Base-by-base conservation (phyloP, 64 coral and sea anemone genomes). In the Hydrozoanthus tunicans region DNA sequence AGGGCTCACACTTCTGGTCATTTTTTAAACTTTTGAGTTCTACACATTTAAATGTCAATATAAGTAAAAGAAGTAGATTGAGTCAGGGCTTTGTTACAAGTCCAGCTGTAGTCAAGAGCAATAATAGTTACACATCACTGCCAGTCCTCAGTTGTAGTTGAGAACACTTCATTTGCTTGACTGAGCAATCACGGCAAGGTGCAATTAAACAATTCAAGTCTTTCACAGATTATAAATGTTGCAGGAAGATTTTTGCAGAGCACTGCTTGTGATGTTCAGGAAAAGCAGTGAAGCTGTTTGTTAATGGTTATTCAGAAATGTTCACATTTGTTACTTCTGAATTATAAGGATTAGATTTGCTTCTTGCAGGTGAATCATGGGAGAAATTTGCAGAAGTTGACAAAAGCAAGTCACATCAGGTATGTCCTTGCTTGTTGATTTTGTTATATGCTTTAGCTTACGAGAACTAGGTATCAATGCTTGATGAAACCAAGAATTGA, bases 391-490 rank as follows among this genome's bases (percentile, higher is more conserved):
- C 90, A 59, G 90, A 96, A 51, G 77, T 91, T 62, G 95, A 96
- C 64, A 96, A 94, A 70, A 96, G 84, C 86, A 96, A 96, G 89
- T 94, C 95, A 91, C 95, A 96, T 79, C 95, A 96, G 82, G 95
- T 96, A 83, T 71, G 82, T 70, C 10, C 9, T 51, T 66, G 1
- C 60, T 13, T 11, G 14, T 5, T 51, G 4, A 10, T 61, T 51
- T 11, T n/a, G 26, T 32, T 74, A 24, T 63, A n/a, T 80, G 13
- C 23, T 51, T 54, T 90, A 54, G 14, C 11, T 23, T n/a, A 89
- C 9, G 0, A n/a, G 10, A 81, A 59, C 55, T 77, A 77, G 14
- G 60, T 58, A 57, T 27, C 32, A 43, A 43, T 43, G 32, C 32
- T 43, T 43, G 32, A 43, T 2, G 32, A 43, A 43, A 43, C 32